phyloP scores from a whole-genome alignment of 2,888 invertebrate genomes.

The Apodemia zela region DNA sequence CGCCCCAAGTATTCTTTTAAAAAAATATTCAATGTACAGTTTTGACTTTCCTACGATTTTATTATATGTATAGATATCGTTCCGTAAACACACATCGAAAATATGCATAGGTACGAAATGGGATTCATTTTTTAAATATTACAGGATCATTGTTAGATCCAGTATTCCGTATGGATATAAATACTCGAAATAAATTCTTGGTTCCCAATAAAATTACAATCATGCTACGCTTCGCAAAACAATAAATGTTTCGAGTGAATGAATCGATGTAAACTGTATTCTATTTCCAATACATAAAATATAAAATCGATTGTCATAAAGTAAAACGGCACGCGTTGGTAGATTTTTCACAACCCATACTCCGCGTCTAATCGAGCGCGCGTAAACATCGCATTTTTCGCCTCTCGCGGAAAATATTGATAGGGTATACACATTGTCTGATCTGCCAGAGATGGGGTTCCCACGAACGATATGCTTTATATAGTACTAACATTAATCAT shows the following conservation, averaged over 20 bases:
- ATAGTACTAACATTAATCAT: slow-evolving; percentile 69
- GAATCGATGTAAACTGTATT: slow-evolving; percentile 35
- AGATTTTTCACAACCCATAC: slow-evolving; percentile 68
- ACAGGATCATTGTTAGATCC: slow-evolving; percentile 46
- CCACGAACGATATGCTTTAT: slow-evolving; percentile 66
- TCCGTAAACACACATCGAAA: no score
- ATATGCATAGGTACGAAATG: no score
- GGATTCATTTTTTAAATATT: no score
- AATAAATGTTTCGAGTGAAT: slow-evolving; percentile 33
- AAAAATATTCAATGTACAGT: no score
- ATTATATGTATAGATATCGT: no score
- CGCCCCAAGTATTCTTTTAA: no score
- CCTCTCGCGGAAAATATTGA: slow-evolving; percentile 64
- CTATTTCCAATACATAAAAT: slow-evolving; percentile 36
- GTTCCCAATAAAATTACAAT: slow-evolving; percentile 73
- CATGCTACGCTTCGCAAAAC: slow-evolving; percentile 49
- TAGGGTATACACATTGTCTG: slow-evolving; percentile 43
- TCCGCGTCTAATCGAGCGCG: slow-evolving; percentile 71
- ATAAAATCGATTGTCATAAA: slow-evolving; percentile 37
- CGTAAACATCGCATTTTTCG: slow-evolving; percentile 75
- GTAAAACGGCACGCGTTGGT: slow-evolving; percentile 51
- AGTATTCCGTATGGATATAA: slow-evolving; percentile 64
- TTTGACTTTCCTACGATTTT: no score
- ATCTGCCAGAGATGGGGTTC: slow-evolving; percentile 47
- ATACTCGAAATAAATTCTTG: slow-evolving; percentile 76